A percentile compares a stretch with the other conserved stretches of the same genome.
These are phyloP conservation scores for Papilio aristodemus DNA, from an alignment of 1,140 invertebrate species.

Conservation along the genomic window DNA sequence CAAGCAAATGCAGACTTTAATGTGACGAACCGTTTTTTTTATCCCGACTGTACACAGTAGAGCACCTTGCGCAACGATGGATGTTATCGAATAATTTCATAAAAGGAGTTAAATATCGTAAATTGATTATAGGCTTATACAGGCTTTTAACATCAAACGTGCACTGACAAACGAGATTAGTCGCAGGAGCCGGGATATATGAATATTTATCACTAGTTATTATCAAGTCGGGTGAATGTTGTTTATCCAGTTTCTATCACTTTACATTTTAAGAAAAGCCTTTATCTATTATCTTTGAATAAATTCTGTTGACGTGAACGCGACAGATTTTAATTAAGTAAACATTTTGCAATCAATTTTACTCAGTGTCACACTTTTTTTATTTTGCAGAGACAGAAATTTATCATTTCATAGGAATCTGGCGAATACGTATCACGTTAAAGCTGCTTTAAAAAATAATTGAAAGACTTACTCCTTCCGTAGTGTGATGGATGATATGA, in stretches of 20 bases:
- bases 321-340: neutral
- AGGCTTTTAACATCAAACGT: neutral
- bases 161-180: neutral
- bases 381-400: neutral
- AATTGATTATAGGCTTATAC: constrained; percentile 1
- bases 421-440: too few relatives aligned
- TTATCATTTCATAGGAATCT: neutral
- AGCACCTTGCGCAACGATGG: too few relatives aligned
- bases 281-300: neutral
- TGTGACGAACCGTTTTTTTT: too few relatives aligned
- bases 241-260: neutral
- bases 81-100: neutral
- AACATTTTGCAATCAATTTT: neutral
- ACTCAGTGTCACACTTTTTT: neutral
- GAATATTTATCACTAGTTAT: constrained; percentile 6
- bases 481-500: too few relatives aligned
- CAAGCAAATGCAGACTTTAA: too few relatives aligned
- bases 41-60: too few relatives aligned
- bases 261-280: neutral
- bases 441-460: too few relatives aligned
- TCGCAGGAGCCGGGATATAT: neutral
- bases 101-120: neutral
- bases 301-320: neutral
- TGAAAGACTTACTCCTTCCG: too few relatives aligned
- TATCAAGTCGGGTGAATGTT: neutral